Evolutionary conservation across 2,797 vertebrate genomes (phyloP).

Genomic region (Ataeniobius toweri): DNA sequence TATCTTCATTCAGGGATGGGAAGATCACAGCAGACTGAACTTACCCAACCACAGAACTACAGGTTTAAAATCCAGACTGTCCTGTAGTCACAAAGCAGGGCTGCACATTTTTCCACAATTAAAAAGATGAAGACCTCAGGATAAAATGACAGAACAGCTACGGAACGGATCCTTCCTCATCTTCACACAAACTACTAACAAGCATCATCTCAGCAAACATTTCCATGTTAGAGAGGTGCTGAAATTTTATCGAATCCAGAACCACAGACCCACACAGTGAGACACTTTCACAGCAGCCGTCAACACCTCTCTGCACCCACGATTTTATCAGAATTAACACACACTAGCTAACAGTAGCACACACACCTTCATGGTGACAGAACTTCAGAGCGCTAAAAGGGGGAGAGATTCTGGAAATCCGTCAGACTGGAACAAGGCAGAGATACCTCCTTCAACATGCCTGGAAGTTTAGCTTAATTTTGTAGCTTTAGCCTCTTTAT

Average conservation of each 20-base stretch:
- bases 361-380: conserved; percentile 37
- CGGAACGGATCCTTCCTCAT: not conserved
- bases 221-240: conserved; percentile 1
- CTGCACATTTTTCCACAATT: too few species aligned
- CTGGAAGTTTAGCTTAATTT: not conserved
- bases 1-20: too few species aligned
- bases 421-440: not conserved
- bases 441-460: not conserved
- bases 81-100: too few species aligned
- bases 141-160: too few species aligned
- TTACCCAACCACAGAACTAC: too few species aligned
- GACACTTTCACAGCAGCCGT: conserved; percentile 51
- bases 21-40: too few species aligned
- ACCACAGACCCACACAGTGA: conserved; percentile 8
- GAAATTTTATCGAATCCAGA: not conserved
- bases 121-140: too few species aligned
- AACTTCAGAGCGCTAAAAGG: conserved; percentile 15
- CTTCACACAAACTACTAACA: not conserved
- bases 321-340: conserved; percentile 43
- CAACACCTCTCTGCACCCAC: conserved; percentile 53
- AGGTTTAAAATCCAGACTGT: too few species aligned
- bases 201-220: conserved; percentile 4
- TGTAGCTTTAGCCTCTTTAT: not conserved
- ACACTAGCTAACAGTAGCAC: conserved; percentile 21
- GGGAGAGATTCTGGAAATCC: not conserved